Percentiles rank a stretch among this genome's conserved stretches.
phyloP scores from a whole-genome alignment of 2,113 vertebrate species.

The Protobothrops flavoviridis region DNA sequence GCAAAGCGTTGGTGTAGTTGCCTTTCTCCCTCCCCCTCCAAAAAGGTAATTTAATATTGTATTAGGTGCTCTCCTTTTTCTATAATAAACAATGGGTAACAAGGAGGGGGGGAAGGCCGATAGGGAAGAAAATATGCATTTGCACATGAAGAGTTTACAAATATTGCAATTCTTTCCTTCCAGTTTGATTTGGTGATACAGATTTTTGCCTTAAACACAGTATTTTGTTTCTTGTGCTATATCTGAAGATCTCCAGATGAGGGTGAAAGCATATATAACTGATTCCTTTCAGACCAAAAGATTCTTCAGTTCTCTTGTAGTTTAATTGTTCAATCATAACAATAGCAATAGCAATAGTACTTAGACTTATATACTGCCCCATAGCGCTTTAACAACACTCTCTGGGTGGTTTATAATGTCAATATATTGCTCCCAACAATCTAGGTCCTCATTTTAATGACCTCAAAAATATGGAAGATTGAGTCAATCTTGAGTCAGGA shows the following conservation, averaged over 20 bases:
- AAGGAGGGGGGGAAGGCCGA: background rate
- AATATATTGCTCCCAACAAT: too few relatives aligned
- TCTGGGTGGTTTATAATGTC: too few relatives aligned
- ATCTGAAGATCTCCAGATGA: background rate
- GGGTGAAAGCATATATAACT: background rate
- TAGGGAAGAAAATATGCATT: background rate
- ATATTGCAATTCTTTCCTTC: background rate
- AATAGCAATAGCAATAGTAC: background rate
- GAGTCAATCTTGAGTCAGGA: too few relatives aligned
- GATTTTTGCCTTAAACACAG: background rate
- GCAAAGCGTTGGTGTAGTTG: background rate
- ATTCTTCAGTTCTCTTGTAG: background rate
- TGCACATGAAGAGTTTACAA: background rate
- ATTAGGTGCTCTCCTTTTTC: background rate
- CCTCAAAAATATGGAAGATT: too few relatives aligned
- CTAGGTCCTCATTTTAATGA: too few relatives aligned
- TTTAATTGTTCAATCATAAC: background rate
- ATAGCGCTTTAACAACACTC: background rate
- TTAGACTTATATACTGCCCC: background rate
- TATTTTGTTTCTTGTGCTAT: background rate
- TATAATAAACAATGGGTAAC: background rate
- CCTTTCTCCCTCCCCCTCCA: background rate
- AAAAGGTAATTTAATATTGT: background rate
- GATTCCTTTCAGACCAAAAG: background rate
- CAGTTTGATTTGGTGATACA: background rate